A percentile compares a stretch with the other conserved stretches of the same genome.
Evolutionary conservation across 2,113 vertebrate species (phyloP).

Genomic region (Rynchops niger): DNA sequence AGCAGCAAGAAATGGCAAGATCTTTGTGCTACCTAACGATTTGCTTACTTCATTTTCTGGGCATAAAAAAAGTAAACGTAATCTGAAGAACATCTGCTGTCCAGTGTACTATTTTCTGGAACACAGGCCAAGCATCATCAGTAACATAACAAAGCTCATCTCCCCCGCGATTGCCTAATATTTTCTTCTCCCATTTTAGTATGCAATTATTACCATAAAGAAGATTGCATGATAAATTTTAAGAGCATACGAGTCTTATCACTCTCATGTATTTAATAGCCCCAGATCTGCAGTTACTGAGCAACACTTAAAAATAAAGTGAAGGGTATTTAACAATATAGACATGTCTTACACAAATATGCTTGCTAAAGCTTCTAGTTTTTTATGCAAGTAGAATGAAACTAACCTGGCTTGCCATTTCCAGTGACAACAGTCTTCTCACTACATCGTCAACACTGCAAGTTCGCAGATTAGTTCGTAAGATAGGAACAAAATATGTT

Average conservation of each 20-base stretch:
- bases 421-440: conserved; percentile 87
- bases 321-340: neutral
- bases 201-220: neutral
- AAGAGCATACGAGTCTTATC: neutral
- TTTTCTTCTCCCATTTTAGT: neutral
- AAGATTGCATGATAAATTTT: neutral
- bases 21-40: neutral
- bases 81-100: neutral
- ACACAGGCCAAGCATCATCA: neutral
- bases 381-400: neutral
- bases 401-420: conserved; percentile 89
- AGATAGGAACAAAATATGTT: neutral
- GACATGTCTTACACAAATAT: neutral
- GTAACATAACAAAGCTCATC: neutral
- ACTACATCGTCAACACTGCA: conserved; percentile 87
- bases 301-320: neutral
- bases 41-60: neutral
- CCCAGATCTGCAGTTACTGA: neutral
- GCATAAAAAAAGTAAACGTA: neutral
- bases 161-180: neutral
- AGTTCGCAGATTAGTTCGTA: neutral
- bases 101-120: neutral
- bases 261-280: neutral
- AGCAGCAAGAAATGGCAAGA: neutral
- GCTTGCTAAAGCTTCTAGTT: neutral